Evolutionary conservation across 2,113 vertebrate genomes (phyloP).

Genomic region (Thunnus thynnus): DNA sequence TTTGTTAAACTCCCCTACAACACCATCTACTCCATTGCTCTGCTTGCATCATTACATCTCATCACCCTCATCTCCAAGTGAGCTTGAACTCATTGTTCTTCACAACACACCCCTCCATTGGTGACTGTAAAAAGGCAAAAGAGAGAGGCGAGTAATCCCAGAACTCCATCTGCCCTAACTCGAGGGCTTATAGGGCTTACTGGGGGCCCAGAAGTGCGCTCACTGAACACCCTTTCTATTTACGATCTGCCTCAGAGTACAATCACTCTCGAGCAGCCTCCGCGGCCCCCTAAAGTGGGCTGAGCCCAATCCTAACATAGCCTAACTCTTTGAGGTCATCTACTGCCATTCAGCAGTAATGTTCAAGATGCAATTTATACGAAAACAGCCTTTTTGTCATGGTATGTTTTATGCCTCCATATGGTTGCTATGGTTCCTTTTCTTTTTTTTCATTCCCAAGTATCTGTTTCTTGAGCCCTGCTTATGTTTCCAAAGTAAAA

Average conservation of each 20-base stretch:
- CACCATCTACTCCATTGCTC: constrained; percentile 40
- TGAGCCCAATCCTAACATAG: constrained; percentile 44
- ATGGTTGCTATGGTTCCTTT: constrained; percentile 66
- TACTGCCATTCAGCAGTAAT: constrained; percentile 72
- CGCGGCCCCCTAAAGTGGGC: constrained; percentile 57
- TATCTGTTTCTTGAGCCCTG: constrained; percentile 63
- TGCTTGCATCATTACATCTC: constrained; percentile 63
- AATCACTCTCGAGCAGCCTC: constrained; percentile 53
- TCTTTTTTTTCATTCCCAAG: constrained; percentile 46
- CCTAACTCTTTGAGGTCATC: constrained; percentile 66
- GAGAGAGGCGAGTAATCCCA: constrained; percentile 58
- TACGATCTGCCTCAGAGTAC: constrained; percentile 61
- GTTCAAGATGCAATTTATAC: constrained; percentile 67
- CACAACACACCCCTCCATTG: constrained; percentile 55
- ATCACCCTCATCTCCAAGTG: constrained; percentile 51
- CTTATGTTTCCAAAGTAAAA: constrained; percentile 67
- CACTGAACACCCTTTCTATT: constrained; percentile 65
- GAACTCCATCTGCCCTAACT: constrained; percentile 65
- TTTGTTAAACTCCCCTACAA: constrained; percentile 41
- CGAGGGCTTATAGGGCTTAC: constrained; percentile 62
- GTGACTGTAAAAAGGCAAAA: constrained; percentile 59
- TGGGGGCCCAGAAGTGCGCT: constrained; percentile 63
- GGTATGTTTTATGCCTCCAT: constrained; percentile 72
- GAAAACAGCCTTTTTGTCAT: constrained; percentile 58
- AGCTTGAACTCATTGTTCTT: constrained; percentile 69